A percentile compares a stretch with the other conserved stretches of the same genome.
phyloP scores from a whole-genome alignment of 2,797 vertebrate genomes.

The Diplodus puntazzo region DNA sequence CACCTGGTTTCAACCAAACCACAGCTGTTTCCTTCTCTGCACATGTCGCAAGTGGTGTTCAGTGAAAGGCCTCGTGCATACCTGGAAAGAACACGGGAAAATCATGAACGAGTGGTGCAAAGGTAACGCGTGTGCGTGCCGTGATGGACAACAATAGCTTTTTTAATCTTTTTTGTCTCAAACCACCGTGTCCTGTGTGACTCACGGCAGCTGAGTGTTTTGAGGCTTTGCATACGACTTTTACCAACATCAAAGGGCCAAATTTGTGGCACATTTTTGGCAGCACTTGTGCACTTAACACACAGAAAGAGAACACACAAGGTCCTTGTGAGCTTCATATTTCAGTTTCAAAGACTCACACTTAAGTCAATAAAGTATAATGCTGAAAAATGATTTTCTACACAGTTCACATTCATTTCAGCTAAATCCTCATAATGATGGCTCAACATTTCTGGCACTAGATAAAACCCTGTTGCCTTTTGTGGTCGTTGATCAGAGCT shows the following conservation, averaged over 20 bases:
- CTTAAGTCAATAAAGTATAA: background rate
- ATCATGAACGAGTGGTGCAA: constrained; percentile 1
- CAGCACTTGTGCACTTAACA: constrained; percentile 2
- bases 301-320: background rate
- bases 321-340: constrained; percentile 9
- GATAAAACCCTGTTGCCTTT: background rate
- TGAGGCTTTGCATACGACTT: constrained; percentile 26
- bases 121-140: background rate
- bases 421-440: background rate
- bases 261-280: constrained; percentile 30
- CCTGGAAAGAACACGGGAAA: constrained; percentile 67
- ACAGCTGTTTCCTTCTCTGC: constrained; percentile 81
- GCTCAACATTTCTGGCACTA: background rate
- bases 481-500: background rate
- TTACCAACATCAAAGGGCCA: constrained; percentile 54
- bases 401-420: background rate
- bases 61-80: constrained; percentile 65
- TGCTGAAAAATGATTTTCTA: background rate
- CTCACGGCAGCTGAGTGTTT: constrained; percentile 38
- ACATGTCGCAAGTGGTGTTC: constrained; percentile 58
- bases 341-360: background rate
- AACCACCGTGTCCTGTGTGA: constrained; percentile 38
- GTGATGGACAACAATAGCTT: constrained; percentile 66
- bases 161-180: constrained; percentile 11
- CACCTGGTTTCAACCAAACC: constrained; percentile 88